phyloP scores from a whole-genome alignment of 2,888 invertebrate species.

The Dorcus hopei region DNA sequence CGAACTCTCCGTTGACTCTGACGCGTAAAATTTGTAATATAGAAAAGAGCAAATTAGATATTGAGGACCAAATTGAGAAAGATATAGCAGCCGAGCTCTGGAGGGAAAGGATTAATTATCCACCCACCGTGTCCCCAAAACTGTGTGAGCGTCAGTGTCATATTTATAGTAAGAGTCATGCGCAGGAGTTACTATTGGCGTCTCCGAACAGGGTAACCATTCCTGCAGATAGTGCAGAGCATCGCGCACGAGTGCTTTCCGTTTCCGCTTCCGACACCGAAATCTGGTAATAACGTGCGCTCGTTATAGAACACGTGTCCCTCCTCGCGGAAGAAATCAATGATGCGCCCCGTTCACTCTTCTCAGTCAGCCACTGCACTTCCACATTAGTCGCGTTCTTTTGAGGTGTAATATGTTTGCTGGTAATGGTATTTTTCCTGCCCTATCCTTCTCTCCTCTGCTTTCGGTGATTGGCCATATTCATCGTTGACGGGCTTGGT shows the following conservation, averaged over 20 bases:
- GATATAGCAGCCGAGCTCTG: conserved; percentile 62
- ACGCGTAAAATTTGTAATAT: conserved; percentile 60
- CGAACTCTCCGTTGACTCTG: conserved; percentile 68
- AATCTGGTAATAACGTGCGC: conserved; percentile 62
- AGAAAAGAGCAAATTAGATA: conserved; percentile 40
- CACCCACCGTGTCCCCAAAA: conserved; percentile 63
- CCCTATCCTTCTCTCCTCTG: conserved; percentile 12
- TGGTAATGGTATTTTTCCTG: conserved; percentile 36
- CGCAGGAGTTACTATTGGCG: conserved; percentile 49
- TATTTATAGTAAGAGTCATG: conserved; percentile 42
- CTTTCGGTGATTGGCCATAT: conserved; percentile 45
- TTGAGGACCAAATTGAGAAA: conserved; percentile 57
- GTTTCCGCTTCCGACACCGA: conserved; percentile 65
- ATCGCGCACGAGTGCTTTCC: conserved; percentile 64
- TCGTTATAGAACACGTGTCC: conserved; percentile 7
- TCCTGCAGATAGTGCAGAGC: conserved; percentile 60
- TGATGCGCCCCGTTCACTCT: conserved; percentile 30
- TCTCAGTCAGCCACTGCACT: neutral
- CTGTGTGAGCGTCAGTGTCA: conserved; percentile 46
- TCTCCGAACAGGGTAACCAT: conserved; percentile 61
- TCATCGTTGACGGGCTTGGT: conserved; percentile 35
- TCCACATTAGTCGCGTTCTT: conserved; percentile 1
- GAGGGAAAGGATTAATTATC: conserved; percentile 69
- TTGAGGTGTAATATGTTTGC: conserved; percentile 28
- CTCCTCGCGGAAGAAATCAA: conserved; percentile 28